A percentile compares a stretch with the other conserved stretches of the same genome.
These are phyloP conservation scores for Rhabdophis nuchalis DNA, from an alignment of 2,797 vertebrate genomes.

Conservation along the genomic window DNA sequence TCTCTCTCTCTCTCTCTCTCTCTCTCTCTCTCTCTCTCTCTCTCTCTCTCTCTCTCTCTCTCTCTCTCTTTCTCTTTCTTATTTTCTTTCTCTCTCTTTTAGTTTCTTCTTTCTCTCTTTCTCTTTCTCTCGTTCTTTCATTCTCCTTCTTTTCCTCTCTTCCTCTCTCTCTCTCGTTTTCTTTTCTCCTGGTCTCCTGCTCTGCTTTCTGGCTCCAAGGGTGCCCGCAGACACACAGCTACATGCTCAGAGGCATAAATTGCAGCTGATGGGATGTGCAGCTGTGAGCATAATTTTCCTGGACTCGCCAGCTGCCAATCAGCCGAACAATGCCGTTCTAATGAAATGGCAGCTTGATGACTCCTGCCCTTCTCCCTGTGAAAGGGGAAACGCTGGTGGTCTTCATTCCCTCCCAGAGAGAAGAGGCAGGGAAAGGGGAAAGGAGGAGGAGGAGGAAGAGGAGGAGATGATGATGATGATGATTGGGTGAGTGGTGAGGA, in stretches of 20 bases:
- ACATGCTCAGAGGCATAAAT: neutral
- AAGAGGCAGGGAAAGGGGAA: neutral
- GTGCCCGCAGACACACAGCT: neutral
- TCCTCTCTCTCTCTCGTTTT: neutral
- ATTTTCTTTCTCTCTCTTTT: no score
- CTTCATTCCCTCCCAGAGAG: slow-evolving; percentile 3
- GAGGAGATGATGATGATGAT: neutral
- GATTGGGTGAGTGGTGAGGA: neutral
- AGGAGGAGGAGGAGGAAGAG: neutral
- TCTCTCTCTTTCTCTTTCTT: no score
- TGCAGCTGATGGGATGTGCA: slow-evolving; percentile 32
- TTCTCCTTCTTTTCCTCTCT: accelerated
- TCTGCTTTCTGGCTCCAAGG: neutral
- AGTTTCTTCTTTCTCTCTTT: neutral
- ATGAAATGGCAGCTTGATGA: slow-evolving; percentile 54
- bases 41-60: neutral
- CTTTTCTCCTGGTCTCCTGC: neutral
- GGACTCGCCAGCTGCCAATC: slow-evolving; percentile 56
- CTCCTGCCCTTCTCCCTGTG: slow-evolving; percentile 16
- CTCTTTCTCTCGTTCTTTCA: neutral
- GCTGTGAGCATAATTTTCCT: slow-evolving; percentile 54
- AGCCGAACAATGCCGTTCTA: slow-evolving; percentile 50
- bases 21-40: no score
- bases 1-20: no score
- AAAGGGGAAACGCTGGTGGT: neutral